A percentile compares a stretch with the other conserved stretches of the same genome.
Evolutionary conservation across 2,113 vertebrate genomes (phyloP).

Genomic region (Phaethornis superciliosus): DNA sequence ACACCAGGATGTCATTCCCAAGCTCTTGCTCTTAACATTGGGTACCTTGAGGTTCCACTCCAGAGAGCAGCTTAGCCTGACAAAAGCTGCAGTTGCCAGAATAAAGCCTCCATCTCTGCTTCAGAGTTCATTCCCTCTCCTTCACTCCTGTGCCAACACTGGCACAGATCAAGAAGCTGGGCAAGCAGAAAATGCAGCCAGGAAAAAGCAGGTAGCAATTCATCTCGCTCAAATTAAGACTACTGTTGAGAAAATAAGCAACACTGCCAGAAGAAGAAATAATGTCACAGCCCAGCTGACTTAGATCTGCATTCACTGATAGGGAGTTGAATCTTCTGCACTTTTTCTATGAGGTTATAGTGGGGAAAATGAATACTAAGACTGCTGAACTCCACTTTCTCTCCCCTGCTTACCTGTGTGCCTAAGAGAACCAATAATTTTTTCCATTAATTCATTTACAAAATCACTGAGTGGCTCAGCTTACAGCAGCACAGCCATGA

Average conservation of each 20-base stretch:
- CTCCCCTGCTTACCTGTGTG: not conserved
- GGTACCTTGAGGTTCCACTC: not conserved
- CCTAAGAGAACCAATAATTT: rapidly evolving
- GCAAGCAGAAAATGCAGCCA: not conserved
- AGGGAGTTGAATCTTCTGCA: not conserved
- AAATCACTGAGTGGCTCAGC: not conserved
- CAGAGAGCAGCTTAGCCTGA: not conserved
- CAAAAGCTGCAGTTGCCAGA: not conserved
- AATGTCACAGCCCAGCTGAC: not conserved
- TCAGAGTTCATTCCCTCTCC: rapidly evolving
- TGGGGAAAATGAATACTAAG: not conserved
- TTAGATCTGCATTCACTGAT: not conserved
- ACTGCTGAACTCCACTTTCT: not conserved
- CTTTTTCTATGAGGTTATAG: not conserved
- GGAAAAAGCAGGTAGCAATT: not conserved
- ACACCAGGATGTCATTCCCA: rapidly evolving
- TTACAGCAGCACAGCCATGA: not conserved
- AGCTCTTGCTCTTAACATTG: not conserved
- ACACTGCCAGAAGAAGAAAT: not conserved
- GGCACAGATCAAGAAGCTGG: not conserved
- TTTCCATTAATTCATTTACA: not conserved
- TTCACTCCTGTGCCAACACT: not conserved
- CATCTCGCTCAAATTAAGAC: not conserved
- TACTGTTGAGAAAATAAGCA: not conserved
- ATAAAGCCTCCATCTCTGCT: not conserved